Percentiles rank a stretch among this genome's conserved stretches.
These are phyloP conservation scores for Hipparchia sbordonii DNA, from an alignment of 2,888 invertebrate species.

Conservation along the genomic window DNA sequence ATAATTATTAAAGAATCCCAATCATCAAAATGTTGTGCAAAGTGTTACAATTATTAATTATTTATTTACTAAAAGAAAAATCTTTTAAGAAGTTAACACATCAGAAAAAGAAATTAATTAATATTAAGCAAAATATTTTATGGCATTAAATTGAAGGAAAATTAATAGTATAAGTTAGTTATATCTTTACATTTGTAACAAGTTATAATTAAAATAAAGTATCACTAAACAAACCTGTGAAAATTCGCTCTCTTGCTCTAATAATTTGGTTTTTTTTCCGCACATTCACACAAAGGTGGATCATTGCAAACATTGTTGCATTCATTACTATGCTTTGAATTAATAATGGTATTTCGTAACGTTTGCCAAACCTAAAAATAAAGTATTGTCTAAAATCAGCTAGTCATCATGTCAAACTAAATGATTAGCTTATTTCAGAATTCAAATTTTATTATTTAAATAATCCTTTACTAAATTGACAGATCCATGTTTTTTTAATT, in stretches of 20 bases:
- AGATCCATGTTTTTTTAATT: too few relatives aligned
- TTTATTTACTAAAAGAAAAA: background rate
- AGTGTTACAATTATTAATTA: background rate
- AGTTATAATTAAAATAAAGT: conserved; percentile 5
- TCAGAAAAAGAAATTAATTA: background rate
- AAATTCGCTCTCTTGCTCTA: conserved; percentile 89
- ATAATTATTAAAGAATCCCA: too few relatives aligned
- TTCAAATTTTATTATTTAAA: too few relatives aligned
- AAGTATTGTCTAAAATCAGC: background rate
- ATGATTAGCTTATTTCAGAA: too few relatives aligned
- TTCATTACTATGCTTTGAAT: conserved; percentile 99
- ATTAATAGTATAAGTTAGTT: background rate
- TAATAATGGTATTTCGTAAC: conserved; percentile 96
- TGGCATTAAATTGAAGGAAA: background rate
- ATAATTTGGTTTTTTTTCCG: conserved; percentile 91
- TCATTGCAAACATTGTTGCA: conserved; percentile 96
- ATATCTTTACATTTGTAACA: too few relatives aligned
- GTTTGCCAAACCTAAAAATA: conserved; percentile 96
- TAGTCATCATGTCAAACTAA: background rate
- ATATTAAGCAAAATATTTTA: background rate
- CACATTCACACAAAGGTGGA: conserved; percentile 95
- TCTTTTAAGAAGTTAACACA: background rate
- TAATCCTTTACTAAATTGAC: too few relatives aligned
- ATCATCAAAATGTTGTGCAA: too few relatives aligned
- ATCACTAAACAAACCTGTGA: conserved; percentile 85